Base-by-base conservation (phyloP, 37 sponge, comb jelly and placozoan species). In the Spongia lamella region DNA sequence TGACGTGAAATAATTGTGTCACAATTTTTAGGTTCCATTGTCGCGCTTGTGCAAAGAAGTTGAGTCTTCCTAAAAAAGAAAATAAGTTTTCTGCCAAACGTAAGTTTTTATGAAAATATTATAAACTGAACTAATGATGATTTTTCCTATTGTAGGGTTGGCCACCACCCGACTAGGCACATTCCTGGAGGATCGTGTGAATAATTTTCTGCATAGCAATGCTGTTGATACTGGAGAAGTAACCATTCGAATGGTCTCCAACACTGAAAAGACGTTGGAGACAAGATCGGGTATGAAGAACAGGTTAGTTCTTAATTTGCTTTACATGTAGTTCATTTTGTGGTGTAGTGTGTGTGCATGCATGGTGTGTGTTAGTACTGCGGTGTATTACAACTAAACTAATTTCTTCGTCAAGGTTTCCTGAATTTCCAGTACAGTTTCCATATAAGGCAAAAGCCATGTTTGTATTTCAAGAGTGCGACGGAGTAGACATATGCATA, bases 381-480 rank as follows among this genome's bases (percentile, higher is more conserved):
- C 15, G 34, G 50, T 7, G 59, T 60, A 7, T n/a, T n/a, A 47
- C 30, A 5, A 3, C 7, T 6, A 20, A 11, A n/a, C n/a, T n/a
- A n/a, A n/a, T n/a, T n/a, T n/a, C n/a, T n/a, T n/a, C n/a, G n/a
- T n/a, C n/a, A 32, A 70, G 56, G 53, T 80, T 67, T 38, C 22
- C 62, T 1, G 85, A 93, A 13, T 89, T 95, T 52, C 94, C 87
- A 9, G 76, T 66, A 37, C 68, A 77, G 52, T 89, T 98, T 43
- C 99, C 99, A 0, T 98, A 89, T 70, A 71, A 86, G 21, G 88
- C 96, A 19, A 98, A 98, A 63, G 99, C 96, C 25, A 56, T 98
- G 81, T 98, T 98, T 81, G 96, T 88, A 35, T 98, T 98, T 87
- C 91, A 98, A 67, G 91, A 89, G 72, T 88, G 92, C 54, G 99